Evolutionary conservation across 1,140 invertebrate species (phyloP).

Genomic region (Ceratoteleas bidentatus): DNA sequence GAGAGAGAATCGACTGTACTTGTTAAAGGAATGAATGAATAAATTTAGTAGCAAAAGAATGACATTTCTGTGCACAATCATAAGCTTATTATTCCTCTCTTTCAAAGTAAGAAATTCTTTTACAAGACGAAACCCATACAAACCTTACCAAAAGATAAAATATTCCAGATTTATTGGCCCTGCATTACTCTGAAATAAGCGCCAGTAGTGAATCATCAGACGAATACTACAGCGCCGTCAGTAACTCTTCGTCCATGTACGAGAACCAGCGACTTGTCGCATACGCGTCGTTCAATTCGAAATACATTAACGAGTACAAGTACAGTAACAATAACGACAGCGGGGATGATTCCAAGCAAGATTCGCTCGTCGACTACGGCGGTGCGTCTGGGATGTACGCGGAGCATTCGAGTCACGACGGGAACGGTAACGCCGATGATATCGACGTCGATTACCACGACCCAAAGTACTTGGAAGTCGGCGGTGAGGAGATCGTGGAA

Average conservation of each 20-base stretch:
- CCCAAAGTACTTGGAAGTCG: constrained; percentile 78
- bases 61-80: too few species aligned
- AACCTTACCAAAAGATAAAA: too few species aligned
- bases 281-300: constrained; percentile 50
- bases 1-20: too few species aligned
- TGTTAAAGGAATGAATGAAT: too few species aligned
- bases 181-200: constrained; percentile 77
- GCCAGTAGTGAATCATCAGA: constrained; percentile 67
- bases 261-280: constrained; percentile 62
- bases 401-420: too few species aligned
- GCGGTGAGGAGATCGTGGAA: constrained; percentile 80
- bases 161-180: constrained; percentile 72
- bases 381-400: too few species aligned
- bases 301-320: constrained; percentile 65
- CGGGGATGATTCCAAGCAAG: constrained; percentile 69
- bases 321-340: constrained; percentile 76
- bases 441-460: constrained; percentile 75
- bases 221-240: constrained; percentile 76
- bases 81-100: too few species aligned
- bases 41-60: too few species aligned
- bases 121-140: too few species aligned
- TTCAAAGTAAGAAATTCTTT: too few species aligned
- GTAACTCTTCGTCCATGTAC: constrained; percentile 72
- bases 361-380: constrained; percentile 67
- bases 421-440: constrained; percentile 73